Evolutionary conservation across 1,140 invertebrate genomes (phyloP), one percentile per base, ranked within the genome.

Genomic region (Panagrolaimus sp.): DNA sequence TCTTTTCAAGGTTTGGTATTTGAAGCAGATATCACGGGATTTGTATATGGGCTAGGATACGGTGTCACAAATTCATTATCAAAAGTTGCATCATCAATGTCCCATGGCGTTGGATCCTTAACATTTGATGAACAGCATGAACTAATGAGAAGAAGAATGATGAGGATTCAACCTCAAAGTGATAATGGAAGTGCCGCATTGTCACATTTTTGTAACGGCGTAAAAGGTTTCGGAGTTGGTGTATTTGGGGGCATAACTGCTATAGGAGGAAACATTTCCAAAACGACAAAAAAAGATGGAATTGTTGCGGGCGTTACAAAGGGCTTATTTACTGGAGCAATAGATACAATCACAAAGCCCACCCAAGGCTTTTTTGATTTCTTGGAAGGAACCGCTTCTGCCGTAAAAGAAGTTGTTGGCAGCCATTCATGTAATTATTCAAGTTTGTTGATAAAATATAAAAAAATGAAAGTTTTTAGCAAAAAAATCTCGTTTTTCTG

Each of bases 61-160:
- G 96, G 95, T 6, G 87, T 97, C 65, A 94, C 93, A 0, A 97
- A 98, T 85, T 94, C 94, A 0, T 90, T 95, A 5, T 95, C 94
- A 2, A 98, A 98, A 87, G 89, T 94, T 47, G 85, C 88, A 15
- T 91, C 93, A 80, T 91, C 93, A 0, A 83, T 97, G 68, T 93
- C 93, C 0, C 75, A 96, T 84, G 92, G 91, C 21, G 83, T 97
- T 64, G 92, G 92, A 43, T 88, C 89, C 63, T 90, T 94, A 0
- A 84, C 87, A 1, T 90, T 93, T 74, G 89, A 95, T 83, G 91
- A 94, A 78, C 90, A 93, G 72, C 89, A 91, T 75, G 93, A 96
- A 84, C 90, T 92, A 82, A 89, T 89, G 38, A 87, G 94, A 52
- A 90, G 92, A 75, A 88, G 89, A 79, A 92, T 96, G 80, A 84